Base-by-base conservation (phyloP, 35 echinoderm and acorn worm genomes). In the Nesometra sesokonis region DNA sequence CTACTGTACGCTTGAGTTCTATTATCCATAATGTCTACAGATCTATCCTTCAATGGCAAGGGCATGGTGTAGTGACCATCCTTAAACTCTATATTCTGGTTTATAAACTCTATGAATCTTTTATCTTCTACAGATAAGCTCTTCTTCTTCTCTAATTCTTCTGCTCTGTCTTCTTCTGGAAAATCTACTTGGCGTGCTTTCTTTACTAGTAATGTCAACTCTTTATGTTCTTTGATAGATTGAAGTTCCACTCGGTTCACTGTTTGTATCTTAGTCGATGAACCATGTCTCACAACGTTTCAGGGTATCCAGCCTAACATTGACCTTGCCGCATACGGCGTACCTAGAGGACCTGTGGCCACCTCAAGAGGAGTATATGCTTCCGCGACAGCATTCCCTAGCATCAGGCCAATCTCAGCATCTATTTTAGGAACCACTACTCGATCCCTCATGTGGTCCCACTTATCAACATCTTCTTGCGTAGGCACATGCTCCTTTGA, bases 351-450 rank as follows among this genome's bases (percentile, higher is more conserved):
- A 27, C 83, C 83, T 78, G 84, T 80, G 0, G 47, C 4, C 19
- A 84, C 52, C 21, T 80, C 82, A 13, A 90, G 77, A 15, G 82
- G 89, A 17, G 83, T 90, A 39, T 90, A 90, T 21, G 77, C 82
- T 32, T 85, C 67, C 13, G 89, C 82, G 13, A 90, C 82, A 33
- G 82, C 82, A 46, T 90, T 91, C 19, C 88, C 88, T 2, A 89
- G 32, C 82, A 89, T 52, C 35, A 83, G 34, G 5, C 81, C 88
- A 82, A 89, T 82, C 29, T 90, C 89, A 32, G 35, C 89, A 80
- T 90, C 89, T 15, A 90, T 85, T 33, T 85, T 0, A 11, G 37
- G 82, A 35, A 90, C 17, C 0, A 33, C 33, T 8, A 90, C 89
- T 0, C 81, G 80, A 11, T 36, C 89, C 77, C 40, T 35, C 1